Percentiles rank a stretch among this genome's conserved stretches.
phyloP scores from a whole-genome alignment of 2,888 invertebrate genomes.

The Perithous albicinctus region DNA sequence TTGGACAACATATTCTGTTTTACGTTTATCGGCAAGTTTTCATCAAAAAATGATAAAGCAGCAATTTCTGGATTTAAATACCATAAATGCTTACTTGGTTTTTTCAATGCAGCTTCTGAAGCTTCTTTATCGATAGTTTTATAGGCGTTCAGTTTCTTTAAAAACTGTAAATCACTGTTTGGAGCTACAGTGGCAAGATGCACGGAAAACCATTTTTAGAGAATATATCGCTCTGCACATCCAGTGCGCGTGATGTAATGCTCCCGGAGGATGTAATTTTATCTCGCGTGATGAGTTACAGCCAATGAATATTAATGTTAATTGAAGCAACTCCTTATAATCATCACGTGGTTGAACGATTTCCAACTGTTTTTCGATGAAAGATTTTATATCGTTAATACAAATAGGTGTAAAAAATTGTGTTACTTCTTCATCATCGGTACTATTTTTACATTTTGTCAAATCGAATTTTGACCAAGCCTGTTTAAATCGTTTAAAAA shows the following conservation, averaged over 20 bases:
- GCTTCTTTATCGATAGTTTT: background rate
- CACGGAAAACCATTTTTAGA: background rate
- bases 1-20: no score
- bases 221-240: background rate
- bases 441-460: conserved; percentile 46
- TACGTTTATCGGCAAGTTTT: background rate
- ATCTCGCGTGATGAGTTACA: background rate
- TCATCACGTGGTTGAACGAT: conserved; percentile 52
- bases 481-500: conserved; percentile 67
- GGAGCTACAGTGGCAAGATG: background rate
- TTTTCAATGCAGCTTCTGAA: background rate
- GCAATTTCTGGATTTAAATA: background rate
- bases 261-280: background rate
- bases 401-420: no score
- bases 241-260: background rate
- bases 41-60: background rate
- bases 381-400: conserved; percentile 46
- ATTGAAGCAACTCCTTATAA: conserved; percentile 13
- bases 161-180: background rate
- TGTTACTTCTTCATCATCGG: no score
- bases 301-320: no score
- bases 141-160: background rate
- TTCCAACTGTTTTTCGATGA: conserved; percentile 18
- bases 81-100: background rate
- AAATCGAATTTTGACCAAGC: background rate